phyloP scores from a whole-genome alignment of 2,797 vertebrate species.

The Streptopelia turtur region DNA sequence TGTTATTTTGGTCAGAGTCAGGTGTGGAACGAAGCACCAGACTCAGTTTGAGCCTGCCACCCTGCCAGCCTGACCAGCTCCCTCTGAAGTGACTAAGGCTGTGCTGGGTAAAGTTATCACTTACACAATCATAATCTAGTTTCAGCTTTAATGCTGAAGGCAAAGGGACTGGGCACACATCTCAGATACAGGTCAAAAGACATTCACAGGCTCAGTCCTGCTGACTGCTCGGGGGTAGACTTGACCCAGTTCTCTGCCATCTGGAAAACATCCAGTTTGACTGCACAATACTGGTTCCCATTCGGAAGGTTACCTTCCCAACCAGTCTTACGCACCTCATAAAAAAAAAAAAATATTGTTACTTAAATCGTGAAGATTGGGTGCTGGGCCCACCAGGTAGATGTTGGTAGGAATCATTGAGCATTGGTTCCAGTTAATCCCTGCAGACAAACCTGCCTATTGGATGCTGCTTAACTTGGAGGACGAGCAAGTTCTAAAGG shows the following conservation, averaged over 20 bases:
- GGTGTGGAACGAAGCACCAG: not conserved
- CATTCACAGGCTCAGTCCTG: not conserved
- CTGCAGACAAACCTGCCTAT: not conserved
- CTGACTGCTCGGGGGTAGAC: not conserved
- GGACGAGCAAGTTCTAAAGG: not conserved
- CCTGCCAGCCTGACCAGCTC: not conserved
- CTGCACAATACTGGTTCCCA: not conserved
- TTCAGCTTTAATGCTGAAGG: not conserved
- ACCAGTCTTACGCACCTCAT: not conserved
- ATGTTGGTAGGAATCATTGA: not conserved
- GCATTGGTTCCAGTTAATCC: not conserved
- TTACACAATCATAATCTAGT: not conserved
- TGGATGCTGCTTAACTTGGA: not conserved
- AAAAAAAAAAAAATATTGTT: not conserved
- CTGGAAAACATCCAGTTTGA: not conserved
- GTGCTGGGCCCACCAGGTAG: not conserved
- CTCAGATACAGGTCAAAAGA: not conserved
- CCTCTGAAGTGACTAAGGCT: not conserved
- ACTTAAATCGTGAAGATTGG: not conserved
- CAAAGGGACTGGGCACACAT: not conserved
- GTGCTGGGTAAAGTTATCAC: not conserved
- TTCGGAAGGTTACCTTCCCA: not conserved
- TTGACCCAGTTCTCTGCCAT: not conserved
- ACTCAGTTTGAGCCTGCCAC: not conserved
- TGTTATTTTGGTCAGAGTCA: not conserved